Conservation (phyloP, 1,140 invertebrate species). For the Bombus sylvicola region DNA sequence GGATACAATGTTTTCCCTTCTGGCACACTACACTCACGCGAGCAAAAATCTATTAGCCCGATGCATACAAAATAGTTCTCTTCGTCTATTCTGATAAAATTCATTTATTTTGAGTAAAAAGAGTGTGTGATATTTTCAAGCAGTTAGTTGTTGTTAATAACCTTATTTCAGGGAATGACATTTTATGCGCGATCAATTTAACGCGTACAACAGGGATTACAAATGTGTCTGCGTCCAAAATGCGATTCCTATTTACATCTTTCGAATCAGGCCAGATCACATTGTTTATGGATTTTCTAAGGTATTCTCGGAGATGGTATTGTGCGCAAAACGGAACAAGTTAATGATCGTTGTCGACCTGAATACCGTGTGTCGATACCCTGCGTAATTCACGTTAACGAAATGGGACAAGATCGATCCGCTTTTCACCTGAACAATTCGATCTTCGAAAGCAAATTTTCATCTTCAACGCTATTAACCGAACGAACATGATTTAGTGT, state of each 20-base stretch:
- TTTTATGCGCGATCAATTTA: background rate
- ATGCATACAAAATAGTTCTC: background rate
- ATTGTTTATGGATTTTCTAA: slow-evolving; percentile 49
- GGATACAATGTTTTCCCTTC: background rate
- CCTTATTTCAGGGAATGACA: background rate
- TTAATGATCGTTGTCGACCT: slow-evolving; percentile 28
- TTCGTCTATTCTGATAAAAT: too few species aligned
- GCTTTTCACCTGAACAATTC: background rate
- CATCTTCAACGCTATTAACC: background rate
- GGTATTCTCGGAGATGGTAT: slow-evolving; percentile 43
- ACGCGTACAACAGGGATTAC: slow-evolving; percentile 8
- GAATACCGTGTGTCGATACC: slow-evolving; percentile 27
- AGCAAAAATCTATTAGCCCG: background rate
- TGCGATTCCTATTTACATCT: slow-evolving; percentile 41
- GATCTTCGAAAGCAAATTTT: background rate
- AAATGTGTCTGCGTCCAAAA: background rate
- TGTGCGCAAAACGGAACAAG: slow-evolving; percentile 16
- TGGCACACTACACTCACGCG: background rate
- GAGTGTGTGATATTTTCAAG: background rate
- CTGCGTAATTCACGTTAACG: background rate
- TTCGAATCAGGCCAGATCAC: slow-evolving; percentile 35
- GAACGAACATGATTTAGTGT: background rate
- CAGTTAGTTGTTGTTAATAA: background rate
- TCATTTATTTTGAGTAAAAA: too few species aligned
- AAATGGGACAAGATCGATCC: background rate